Conservation (phyloP, 2,797 vertebrate species). For the Crossoptilon crossoptilon region DNA sequence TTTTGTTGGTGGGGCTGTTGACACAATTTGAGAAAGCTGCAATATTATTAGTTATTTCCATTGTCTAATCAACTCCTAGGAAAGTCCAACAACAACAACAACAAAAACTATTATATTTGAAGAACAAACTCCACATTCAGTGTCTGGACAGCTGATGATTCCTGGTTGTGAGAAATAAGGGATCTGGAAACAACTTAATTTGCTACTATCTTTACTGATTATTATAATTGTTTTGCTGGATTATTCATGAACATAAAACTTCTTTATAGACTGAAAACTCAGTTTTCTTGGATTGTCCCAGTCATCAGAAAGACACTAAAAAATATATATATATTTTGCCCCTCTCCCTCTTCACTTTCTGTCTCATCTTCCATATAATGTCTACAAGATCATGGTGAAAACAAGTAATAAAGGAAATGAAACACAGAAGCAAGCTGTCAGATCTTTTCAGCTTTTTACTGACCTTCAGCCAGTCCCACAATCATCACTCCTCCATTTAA, state of each 20-base stretch:
- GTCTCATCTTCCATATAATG: background rate
- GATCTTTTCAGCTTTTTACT: background rate
- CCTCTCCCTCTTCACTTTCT: background rate
- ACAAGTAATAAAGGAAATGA: background rate
- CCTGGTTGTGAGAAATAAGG: background rate
- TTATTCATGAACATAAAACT: background rate
- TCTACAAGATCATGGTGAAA: background rate
- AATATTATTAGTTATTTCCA: background rate
- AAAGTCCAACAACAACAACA: background rate
- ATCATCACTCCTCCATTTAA: background rate
- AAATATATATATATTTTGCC: too few relatives aligned
- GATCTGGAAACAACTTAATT: background rate
- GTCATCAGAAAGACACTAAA: background rate
- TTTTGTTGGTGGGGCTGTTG: background rate
- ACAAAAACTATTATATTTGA: background rate
- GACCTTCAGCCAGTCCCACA: background rate
- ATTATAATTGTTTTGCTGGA: background rate
- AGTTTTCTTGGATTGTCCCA: background rate
- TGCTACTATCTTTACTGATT: background rate
- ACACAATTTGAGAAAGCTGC: background rate
- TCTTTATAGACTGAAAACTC: background rate
- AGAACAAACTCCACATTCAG: background rate
- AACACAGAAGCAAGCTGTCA: background rate
- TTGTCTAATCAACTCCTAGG: background rate
- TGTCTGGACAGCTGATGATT: background rate